Percentiles rank a stretch among this genome's conserved stretches.
These are phyloP conservation scores for Heterocephalus glaber DNA, from an alignment of 2,113 vertebrate species.

Conservation along the genomic window DNA sequence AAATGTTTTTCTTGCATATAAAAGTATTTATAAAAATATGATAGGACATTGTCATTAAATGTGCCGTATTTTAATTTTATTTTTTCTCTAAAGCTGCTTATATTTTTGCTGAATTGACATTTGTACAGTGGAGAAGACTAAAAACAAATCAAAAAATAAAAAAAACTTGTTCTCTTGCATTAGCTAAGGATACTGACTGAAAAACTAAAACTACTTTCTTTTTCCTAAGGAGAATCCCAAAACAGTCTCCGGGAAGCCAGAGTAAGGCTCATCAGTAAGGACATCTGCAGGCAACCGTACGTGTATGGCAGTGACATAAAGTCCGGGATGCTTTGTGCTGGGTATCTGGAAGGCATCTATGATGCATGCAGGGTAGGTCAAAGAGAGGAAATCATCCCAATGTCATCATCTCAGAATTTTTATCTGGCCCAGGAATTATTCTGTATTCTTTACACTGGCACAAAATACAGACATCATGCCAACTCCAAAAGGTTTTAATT, in stretches of 20 bases:
- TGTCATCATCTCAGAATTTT: neutral
- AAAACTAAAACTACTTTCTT: slow-evolving; percentile 53
- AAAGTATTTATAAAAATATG: slow-evolving; percentile 32
- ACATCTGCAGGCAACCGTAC: slow-evolving; percentile 85
- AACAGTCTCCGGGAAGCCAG: slow-evolving; percentile 91
- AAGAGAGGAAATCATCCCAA: neutral
- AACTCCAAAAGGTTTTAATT: neutral
- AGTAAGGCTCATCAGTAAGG: slow-evolving; percentile 92
- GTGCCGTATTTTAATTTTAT: neutral
- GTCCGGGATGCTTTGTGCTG: slow-evolving; percentile 93
- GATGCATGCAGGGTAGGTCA: slow-evolving; percentile 94
- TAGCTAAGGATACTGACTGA: neutral
- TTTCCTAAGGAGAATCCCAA: slow-evolving; percentile 78
- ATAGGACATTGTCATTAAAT: neutral
- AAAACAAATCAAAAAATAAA: too few relatives aligned
- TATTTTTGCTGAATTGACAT: neutral
- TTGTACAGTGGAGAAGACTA: neutral
- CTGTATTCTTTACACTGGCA: neutral
- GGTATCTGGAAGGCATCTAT: slow-evolving; percentile 89
- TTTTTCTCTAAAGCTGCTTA: neutral
- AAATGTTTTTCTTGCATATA: neutral
- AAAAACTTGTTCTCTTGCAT: too few relatives aligned
- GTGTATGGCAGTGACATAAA: slow-evolving; percentile 85
- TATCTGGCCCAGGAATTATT: slow-evolving; percentile 14
- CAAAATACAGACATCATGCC: neutral